Evolutionary conservation across 2,113 vertebrate genomes (phyloP).

Genomic region (Columbina picui): DNA sequence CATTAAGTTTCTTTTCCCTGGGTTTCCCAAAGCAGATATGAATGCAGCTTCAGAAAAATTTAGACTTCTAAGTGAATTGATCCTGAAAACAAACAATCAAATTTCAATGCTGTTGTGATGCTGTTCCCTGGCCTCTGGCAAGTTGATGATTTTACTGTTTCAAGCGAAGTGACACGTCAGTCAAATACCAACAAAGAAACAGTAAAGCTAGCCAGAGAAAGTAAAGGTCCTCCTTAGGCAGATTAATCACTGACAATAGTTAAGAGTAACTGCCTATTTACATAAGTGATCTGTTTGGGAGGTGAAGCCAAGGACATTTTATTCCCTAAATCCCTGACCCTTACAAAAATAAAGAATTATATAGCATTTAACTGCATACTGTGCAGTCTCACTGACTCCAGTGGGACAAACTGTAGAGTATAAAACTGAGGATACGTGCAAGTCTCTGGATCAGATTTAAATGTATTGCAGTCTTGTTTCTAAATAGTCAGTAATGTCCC

Average conservation of each 20-base stretch:
- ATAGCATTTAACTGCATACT: neutral
- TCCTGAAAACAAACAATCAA: neutral
- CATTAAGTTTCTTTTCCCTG: too few species aligned
- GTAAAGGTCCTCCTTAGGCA: neutral
- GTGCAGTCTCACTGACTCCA: neutral
- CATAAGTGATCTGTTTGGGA: neutral
- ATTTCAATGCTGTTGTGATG: neutral
- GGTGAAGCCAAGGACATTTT: conserved; percentile 7
- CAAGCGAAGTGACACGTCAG: neutral
- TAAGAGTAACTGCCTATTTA: neutral
- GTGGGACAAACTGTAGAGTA: neutral
- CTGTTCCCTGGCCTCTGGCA: neutral
- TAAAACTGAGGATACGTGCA: neutral
- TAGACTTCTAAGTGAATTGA: neutral
- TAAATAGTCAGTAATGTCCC: neutral
- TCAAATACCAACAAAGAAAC: neutral
- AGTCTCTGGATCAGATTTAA: neutral
- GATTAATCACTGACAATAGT: neutral
- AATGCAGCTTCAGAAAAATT: conserved; percentile 11
- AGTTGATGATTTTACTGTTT: neutral
- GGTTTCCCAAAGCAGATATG: neutral
- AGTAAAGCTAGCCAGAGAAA: neutral
- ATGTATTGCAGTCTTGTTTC: neutral
- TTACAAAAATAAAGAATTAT: conserved; percentile 16
- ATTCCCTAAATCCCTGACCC: neutral